Percentiles rank a stretch among this genome's conserved stretches.
phyloP scores from a whole-genome alignment of 2,797 vertebrate species.

The Anisognathus igniventris region DNA sequence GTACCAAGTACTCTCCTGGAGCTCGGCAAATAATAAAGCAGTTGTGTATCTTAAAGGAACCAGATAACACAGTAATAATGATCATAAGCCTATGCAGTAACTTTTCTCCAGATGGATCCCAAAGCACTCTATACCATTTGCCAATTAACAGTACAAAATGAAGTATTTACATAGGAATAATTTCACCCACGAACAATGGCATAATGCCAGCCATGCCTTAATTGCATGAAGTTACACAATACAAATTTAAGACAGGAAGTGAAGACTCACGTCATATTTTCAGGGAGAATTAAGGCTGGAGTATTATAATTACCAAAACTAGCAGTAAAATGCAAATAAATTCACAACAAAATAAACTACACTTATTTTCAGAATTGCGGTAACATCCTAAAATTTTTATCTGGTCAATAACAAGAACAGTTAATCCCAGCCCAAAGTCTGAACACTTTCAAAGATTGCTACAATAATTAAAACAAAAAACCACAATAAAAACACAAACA shows the following conservation, averaged over 20 bases:
- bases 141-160: constrained; percentile 57
- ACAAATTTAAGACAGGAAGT: constrained; percentile 53
- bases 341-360: not conserved
- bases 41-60: constrained; percentile 33
- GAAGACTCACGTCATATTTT: constrained; percentile 22
- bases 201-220: constrained; percentile 42
- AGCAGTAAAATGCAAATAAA: constrained; percentile 13
- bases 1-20: not conserved
- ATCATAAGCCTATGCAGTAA: constrained; percentile 46
- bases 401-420: not conserved
- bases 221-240: constrained; percentile 52
- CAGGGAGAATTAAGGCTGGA: not conserved
- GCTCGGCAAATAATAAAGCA: constrained; percentile 14
- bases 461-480: not conserved
- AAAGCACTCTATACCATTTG: constrained; percentile 53
- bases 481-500: fast-evolving
- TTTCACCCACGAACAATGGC: constrained; percentile 60
- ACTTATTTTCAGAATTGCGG: not conserved
- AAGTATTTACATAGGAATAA: constrained; percentile 63
- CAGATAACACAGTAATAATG: constrained; percentile 41
- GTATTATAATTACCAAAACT: not conserved
- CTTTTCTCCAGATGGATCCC: constrained; percentile 65
- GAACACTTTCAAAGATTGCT: not conserved
- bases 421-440: not conserved
- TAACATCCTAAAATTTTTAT: not conserved